Evolutionary conservation across 2,888 invertebrate species (phyloP), one percentile per base, ranked within the genome.

Genomic region (Amitus sp.): DNA sequence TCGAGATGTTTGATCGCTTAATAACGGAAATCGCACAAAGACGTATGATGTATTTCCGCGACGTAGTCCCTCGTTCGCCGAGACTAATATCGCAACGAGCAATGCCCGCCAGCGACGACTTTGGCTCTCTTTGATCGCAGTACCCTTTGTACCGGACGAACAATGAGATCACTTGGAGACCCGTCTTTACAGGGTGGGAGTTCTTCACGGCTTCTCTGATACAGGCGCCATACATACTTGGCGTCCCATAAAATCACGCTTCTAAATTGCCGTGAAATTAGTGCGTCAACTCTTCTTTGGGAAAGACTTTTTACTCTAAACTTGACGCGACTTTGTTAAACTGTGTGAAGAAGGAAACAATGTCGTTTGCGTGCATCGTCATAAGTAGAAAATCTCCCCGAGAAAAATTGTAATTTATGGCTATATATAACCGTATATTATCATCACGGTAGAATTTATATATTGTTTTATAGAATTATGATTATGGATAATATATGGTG

Each of bases 101-200:
- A 64, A 66, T 58, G 58, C 63, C 71, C 71, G 52, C 52, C 42
- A 69, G 73, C 73, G 67, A 72, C 66, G 66, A 70, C 70, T 73
- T 66, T 69, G 68, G 68, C 69, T 69, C 70, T 68, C 72, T 74
- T 74, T 75, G 73, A 74, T 73, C 68, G 67, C 55, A 67, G 47
- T 49, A 52, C 59, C 67, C 68, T 71, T 71, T 72, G 69, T 73
- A 58, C 58, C 45, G 34, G 23, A 43, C 66, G 68, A 64, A 73
- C 73, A 73, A 75, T 73, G 72, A 72, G 69, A 72, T 71, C 71
- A 67, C 65, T 68, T 65, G 62, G 69, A 67, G 69, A 69, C 61
- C 69, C 71, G 66, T 67, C 69, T 70, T 73, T 70, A 67, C 68
- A 48, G 51, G 17, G 47, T n/a, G 43, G 58, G 49, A 49, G 20